Conservation (phyloP, 2,113 vertebrate genomes). For the Hoplias malabaricus region DNA sequence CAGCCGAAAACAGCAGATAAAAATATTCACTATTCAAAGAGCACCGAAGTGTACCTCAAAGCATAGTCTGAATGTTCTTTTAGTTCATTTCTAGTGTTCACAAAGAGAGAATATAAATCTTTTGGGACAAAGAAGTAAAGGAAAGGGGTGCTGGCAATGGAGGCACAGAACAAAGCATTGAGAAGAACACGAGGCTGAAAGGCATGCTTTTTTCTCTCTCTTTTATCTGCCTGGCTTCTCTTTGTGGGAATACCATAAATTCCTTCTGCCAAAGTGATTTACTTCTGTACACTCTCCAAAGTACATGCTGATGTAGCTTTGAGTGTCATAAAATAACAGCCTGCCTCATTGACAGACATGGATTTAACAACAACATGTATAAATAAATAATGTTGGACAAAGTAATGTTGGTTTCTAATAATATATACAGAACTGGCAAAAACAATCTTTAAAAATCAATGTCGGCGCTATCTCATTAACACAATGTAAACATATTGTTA, state of each 20-base stretch:
- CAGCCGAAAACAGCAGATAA: neutral
- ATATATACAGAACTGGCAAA: too few relatives aligned
- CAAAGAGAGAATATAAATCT: neutral
- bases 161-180: neutral
- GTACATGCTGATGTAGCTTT: neutral
- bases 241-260: neutral
- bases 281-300: neutral
- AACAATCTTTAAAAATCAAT: too few relatives aligned
- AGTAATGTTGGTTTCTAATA: too few relatives aligned
- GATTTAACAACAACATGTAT: too few relatives aligned
- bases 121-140: neutral
- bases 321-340: too few relatives aligned
- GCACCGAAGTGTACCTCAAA: neutral
- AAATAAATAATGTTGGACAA: too few relatives aligned
- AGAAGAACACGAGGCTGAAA: neutral
- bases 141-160: neutral
- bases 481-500: too few relatives aligned
- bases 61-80: neutral
- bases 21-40: neutral
- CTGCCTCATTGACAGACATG: neutral
- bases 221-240: neutral
- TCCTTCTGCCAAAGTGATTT: neutral
- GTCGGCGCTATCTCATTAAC: too few relatives aligned
- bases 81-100: neutral
- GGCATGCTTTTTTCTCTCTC: neutral